These are phyloP conservation scores for Lasaia peninsularis DNA, from an alignment of 1,140 invertebrate species.

Conservation along the genomic window DNA sequence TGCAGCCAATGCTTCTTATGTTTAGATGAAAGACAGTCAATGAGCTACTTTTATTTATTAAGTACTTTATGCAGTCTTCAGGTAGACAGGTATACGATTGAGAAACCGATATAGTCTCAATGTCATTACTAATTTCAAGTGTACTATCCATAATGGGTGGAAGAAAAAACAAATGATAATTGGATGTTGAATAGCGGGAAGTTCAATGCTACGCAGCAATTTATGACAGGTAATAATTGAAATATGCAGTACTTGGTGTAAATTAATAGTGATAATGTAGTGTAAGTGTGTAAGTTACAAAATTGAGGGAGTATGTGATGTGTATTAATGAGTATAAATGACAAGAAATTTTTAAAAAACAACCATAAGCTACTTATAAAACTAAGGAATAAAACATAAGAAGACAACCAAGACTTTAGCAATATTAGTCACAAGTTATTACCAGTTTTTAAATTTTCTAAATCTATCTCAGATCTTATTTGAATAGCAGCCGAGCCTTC, in stretches of 20 bases:
- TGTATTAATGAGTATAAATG: not conserved
- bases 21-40: conserved; percentile 21
- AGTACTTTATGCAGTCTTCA: not conserved
- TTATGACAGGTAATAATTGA: too few species aligned
- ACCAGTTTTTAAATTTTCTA: not conserved
- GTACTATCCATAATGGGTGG: not conserved
- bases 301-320: not conserved
- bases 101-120: not conserved
- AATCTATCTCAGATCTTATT: conserved; percentile 12
- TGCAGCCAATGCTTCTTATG: conserved; percentile 28
- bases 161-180: not conserved
- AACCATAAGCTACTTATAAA: not conserved
- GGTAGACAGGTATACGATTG: not conserved
- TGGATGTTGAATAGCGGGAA: not conserved
- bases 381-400: not conserved
- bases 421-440: conserved; percentile 9
- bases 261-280: not conserved
- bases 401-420: not conserved
- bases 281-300: not conserved
- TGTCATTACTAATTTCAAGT: conserved; percentile 9
- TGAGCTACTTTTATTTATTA: not conserved
- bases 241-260: too few species aligned
- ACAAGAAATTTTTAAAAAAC: not conserved
- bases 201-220: not conserved
- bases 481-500: conserved; percentile 13